phyloP scores from a whole-genome alignment of 2,888 invertebrate genomes.

The Dasypogon diadema region DNA sequence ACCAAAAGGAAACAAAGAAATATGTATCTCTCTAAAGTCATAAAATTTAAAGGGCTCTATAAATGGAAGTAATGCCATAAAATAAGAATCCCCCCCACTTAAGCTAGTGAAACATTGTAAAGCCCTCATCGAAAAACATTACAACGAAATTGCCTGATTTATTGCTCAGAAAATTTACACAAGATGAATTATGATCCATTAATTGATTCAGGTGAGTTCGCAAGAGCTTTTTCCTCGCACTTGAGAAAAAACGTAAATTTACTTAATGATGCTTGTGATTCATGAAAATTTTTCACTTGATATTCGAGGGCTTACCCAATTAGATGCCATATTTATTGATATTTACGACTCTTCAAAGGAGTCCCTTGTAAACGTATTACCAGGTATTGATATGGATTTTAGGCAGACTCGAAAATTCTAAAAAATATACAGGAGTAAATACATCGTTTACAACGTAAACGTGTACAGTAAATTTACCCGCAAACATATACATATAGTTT shows the following conservation, averaged over 20 bases:
- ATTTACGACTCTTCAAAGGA: constrained; percentile 21
- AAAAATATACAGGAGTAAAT: too few relatives aligned
- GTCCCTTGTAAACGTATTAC: background rate
- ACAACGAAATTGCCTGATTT: constrained; percentile 53
- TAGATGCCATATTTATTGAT: background rate
- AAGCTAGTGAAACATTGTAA: constrained; percentile 46
- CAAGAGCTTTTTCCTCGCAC: constrained; percentile 10
- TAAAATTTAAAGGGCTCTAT: too few relatives aligned
- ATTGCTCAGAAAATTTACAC: constrained; percentile 36
- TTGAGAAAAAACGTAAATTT: constrained; percentile 22
- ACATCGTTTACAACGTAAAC: too few relatives aligned
- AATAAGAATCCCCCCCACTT: background rate
- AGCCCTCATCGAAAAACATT: constrained; percentile 52
- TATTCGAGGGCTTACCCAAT: constrained; percentile 23
- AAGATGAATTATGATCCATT: constrained; percentile 47
- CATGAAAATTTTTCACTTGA: constrained; percentile 28
- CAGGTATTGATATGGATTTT: background rate
- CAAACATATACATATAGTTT: too few relatives aligned
- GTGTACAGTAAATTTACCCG: too few relatives aligned
- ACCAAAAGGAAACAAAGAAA: too few relatives aligned
- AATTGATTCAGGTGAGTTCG: constrained; percentile 47
- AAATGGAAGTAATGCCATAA: background rate
- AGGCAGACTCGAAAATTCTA: background rate
- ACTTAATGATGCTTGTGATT: constrained; percentile 28
- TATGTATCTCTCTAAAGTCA: too few relatives aligned